phyloP scores from a whole-genome alignment of 2,113 vertebrate species.

The Rostratula benghalensis region DNA sequence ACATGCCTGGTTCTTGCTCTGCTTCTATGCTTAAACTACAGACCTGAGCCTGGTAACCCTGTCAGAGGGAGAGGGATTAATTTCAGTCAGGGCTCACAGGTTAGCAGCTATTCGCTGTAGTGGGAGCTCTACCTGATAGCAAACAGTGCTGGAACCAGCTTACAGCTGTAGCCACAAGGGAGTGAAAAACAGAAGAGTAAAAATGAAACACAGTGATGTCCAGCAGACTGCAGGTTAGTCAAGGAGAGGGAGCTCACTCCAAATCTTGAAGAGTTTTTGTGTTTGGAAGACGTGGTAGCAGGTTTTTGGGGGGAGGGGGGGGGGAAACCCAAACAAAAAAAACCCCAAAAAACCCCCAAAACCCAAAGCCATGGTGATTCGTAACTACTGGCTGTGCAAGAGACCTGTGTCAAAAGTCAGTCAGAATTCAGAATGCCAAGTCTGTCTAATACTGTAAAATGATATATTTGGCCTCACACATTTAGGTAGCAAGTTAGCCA shows the following conservation, averaged over 20 bases:
- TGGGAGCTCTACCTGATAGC: background rate
- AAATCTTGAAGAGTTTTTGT: background rate
- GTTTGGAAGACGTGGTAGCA: background rate
- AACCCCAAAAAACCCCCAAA: background rate
- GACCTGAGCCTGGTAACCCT: background rate
- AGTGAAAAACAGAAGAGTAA: background rate
- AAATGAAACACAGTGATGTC: background rate
- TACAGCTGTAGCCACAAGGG: background rate
- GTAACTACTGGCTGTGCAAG: background rate
- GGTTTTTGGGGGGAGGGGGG: too few species aligned
- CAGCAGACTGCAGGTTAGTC: background rate
- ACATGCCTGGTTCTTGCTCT: background rate
- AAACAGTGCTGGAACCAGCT: background rate
- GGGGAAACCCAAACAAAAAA: too few species aligned
- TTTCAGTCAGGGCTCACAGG: background rate
- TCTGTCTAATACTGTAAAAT: background rate
- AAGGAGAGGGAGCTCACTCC: background rate
- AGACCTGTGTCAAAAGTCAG: background rate
- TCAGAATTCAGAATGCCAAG: background rate
- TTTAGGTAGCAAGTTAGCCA: background rate
- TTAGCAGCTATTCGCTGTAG: background rate
- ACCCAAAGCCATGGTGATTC: background rate
- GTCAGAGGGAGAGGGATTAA: background rate
- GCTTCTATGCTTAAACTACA: background rate
- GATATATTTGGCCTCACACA: background rate